Evolutionary conservation across 1,140 invertebrate species (phyloP).

Genomic region (Papilio aristodemus): DNA sequence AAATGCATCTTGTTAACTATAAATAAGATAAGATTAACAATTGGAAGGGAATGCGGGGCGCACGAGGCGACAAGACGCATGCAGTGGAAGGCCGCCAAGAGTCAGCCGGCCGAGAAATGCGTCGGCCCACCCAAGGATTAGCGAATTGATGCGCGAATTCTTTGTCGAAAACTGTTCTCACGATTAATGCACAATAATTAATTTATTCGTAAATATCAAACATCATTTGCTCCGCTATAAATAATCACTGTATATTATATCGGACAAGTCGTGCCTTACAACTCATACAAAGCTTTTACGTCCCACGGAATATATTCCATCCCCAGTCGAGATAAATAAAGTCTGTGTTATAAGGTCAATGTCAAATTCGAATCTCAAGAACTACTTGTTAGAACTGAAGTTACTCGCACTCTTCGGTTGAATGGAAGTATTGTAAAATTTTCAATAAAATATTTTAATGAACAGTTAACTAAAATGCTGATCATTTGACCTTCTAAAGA

Average conservation of each 20-base stretch:
- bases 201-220: slow-evolving; percentile 21
- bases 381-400: too few relatives aligned
- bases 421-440: too few relatives aligned
- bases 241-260: not conserved
- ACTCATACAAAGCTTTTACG: not conserved
- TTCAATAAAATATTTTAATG: too few relatives aligned
- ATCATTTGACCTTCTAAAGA: too few relatives aligned
- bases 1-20: slow-evolving; percentile 34
- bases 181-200: slow-evolving; percentile 27
- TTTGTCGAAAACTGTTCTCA: slow-evolving; percentile 27
- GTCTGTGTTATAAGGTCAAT: too few relatives aligned
- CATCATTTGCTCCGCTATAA: not conserved
- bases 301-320: too few relatives aligned
- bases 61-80: slow-evolving; percentile 27
- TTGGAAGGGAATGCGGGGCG: slow-evolving; percentile 23
- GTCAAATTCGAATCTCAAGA: too few relatives aligned
- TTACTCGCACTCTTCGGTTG: too few relatives aligned
- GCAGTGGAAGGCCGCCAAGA: slow-evolving; percentile 31
- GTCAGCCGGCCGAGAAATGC: slow-evolving; percentile 22
- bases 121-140: slow-evolving; percentile 34
- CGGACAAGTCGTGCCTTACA: not conserved
- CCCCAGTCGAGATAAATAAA: too few relatives aligned
- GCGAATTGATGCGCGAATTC: slow-evolving; percentile 23
- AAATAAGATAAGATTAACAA: slow-evolving; percentile 33
- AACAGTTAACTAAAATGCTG: too few relatives aligned